Conservation (phyloP, 2,797 vertebrate species). For the Chloroceryle inda region DNA sequence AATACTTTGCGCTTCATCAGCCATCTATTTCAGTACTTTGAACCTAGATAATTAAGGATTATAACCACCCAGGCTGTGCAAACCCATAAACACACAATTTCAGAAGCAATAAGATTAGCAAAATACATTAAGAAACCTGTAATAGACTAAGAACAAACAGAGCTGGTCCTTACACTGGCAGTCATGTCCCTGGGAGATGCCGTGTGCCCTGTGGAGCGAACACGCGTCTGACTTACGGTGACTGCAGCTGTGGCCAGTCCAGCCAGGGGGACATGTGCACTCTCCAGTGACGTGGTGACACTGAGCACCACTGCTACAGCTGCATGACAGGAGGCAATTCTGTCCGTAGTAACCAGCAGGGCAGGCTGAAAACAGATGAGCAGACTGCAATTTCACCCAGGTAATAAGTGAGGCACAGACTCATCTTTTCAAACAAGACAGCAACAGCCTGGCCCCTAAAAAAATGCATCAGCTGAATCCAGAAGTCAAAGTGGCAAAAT, state of each 20-base stretch:
- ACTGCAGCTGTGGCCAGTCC: conserved; percentile 71
- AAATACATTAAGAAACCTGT: conserved; percentile 36
- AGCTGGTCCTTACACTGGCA: neutral
- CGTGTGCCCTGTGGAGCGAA: neutral
- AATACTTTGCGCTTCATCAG: conserved; percentile 71
- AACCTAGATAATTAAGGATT: conserved; percentile 77
- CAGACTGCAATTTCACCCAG: neutral
- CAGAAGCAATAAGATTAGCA: conserved; percentile 62
- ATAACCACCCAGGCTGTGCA: conserved; percentile 47
- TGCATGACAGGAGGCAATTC: conserved; percentile 66
- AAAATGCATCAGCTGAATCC: neutral
- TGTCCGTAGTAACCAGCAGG: conserved; percentile 69
- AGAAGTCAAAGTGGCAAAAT: neutral
- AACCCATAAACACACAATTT: conserved; percentile 61
- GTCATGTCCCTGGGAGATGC: neutral
- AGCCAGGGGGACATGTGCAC: conserved; percentile 75
- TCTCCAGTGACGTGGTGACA: conserved; percentile 75
- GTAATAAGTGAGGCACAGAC: neutral
- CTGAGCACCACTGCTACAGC: conserved; percentile 57
- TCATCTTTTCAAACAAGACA: neutral
- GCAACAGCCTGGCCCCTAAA: neutral
- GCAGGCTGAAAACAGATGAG: conserved; percentile 65
- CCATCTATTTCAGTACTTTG: conserved; percentile 63
- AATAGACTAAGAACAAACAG: conserved; percentile 38
- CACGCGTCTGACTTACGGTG: neutral